Conservation (phyloP, 2,113 vertebrate species). For the human region DNA sequence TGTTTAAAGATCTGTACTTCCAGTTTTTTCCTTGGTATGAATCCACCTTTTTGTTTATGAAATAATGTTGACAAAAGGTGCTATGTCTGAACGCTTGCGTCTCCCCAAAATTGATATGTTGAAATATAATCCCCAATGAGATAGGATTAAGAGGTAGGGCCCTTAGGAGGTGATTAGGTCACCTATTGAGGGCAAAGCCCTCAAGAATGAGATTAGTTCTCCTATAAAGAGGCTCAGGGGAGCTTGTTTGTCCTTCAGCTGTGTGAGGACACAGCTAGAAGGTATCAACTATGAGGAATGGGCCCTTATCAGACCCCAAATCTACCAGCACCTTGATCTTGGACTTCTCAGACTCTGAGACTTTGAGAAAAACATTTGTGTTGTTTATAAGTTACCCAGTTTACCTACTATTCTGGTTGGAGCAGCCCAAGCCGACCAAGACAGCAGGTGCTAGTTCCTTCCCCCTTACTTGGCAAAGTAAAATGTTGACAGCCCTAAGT, state of each 20-base stretch:
- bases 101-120: background rate
- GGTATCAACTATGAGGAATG: background rate
- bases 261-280: background rate
- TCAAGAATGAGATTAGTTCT: background rate
- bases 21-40: background rate
- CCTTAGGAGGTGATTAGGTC: background rate
- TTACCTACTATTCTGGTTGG: background rate
- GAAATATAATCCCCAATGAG: background rate
- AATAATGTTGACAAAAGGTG: background rate
- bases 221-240: background rate
- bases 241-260: background rate
- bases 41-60: background rate
- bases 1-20: background rate
- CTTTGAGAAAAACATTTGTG: background rate
- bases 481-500: background rate
- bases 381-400: background rate
- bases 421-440: background rate
- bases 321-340: background rate
- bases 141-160: background rate
- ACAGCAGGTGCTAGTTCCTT: background rate
- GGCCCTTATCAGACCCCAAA: background rate
- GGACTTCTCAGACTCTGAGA: background rate
- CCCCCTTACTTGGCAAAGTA: background rate
- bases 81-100: background rate
- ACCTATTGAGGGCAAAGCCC: background rate